Conservation (phyloP, 2,113 vertebrate genomes). For the Phodopus roborovskii region DNA sequence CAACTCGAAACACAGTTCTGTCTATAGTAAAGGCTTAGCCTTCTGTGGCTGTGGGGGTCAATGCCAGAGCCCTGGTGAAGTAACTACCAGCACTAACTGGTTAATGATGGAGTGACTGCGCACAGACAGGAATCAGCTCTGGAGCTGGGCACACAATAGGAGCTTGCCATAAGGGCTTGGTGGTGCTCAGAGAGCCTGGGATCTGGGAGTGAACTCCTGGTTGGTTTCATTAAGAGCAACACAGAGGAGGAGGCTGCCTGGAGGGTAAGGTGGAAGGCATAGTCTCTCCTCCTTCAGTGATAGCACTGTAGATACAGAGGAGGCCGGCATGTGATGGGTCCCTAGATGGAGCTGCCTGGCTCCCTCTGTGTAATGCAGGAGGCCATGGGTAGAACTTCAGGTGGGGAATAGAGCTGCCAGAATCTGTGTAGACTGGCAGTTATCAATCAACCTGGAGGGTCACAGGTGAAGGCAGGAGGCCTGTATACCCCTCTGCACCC, state of each 20-base stretch:
- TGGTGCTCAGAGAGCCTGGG: conserved; percentile 29
- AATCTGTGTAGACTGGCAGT: not conserved
- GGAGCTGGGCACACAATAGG: not conserved
- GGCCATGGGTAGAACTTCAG: not conserved
- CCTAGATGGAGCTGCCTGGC: not conserved
- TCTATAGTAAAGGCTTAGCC: too few relatives aligned
- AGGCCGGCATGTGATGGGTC: not conserved
- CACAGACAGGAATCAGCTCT: too few relatives aligned
- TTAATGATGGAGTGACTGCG: too few relatives aligned
- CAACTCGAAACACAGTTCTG: too few relatives aligned
- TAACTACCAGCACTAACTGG: too few relatives aligned
- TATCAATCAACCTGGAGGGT: too few relatives aligned
- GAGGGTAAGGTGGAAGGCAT: conserved; percentile 71
- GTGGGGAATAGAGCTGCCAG: not conserved
- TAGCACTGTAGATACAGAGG: not conserved
- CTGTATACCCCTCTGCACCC: too few relatives aligned
- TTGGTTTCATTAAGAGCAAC: conserved; percentile 84
- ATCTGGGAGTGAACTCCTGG: conserved; percentile 72
- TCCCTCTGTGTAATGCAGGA: not conserved
- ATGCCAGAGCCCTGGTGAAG: too few relatives aligned
- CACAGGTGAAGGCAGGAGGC: too few relatives aligned
- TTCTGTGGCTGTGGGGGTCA: too few relatives aligned
- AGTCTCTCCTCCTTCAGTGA: not conserved
- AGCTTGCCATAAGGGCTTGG: not conserved
- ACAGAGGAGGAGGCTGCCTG: conserved; percentile 80